A percentile compares a stretch with the other conserved stretches of the same genome.
Evolutionary conservation across 2,797 vertebrate genomes (phyloP).

Genomic region (Synaphobranchus kaupii): DNA sequence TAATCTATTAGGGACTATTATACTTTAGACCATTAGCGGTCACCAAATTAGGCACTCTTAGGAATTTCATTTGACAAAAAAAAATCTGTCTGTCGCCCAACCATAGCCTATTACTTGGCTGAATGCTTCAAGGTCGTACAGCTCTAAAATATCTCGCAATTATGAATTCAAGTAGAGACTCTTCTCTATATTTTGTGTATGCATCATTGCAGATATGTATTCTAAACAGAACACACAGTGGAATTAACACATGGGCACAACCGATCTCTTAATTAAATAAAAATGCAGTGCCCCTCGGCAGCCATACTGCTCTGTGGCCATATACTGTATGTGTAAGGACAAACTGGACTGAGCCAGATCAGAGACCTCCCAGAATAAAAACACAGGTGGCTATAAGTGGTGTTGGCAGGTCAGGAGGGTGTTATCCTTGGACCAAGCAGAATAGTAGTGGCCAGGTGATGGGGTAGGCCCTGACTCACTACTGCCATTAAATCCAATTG

Average conservation of each 20-base stretch:
- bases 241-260: background rate
- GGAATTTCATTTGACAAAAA: background rate
- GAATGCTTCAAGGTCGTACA: background rate
- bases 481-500: background rate
- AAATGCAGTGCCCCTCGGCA: background rate
- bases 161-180: background rate
- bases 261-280: background rate
- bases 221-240: background rate
- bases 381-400: background rate
- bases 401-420: background rate
- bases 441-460: too few species aligned
- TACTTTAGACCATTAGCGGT: background rate
- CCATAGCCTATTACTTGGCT: constrained; percentile 8
- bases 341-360: background rate
- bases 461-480: too few species aligned
- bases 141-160: background rate
- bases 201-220: background rate
- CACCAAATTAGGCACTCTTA: background rate
- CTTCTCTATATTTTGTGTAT: background rate
- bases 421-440: too few species aligned
- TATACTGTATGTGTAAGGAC: background rate
- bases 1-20: background rate
- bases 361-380: background rate
- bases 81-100: background rate
- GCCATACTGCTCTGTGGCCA: background rate